Evolutionary conservation across 2,888 invertebrate species (phyloP), one percentile per base, ranked within the genome.

Genomic region (Cremastinae sp.): DNA sequence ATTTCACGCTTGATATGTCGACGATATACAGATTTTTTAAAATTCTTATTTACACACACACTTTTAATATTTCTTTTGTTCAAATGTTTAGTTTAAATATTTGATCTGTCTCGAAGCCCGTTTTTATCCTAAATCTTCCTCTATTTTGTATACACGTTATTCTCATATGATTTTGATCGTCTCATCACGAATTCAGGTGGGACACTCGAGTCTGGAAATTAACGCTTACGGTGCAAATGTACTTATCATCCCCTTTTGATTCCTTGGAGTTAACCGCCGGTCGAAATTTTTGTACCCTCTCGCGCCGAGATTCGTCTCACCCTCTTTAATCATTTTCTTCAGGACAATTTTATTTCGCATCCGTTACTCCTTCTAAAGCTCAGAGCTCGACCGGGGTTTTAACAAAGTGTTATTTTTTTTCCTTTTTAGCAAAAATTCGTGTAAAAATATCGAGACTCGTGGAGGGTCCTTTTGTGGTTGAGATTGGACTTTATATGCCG

Each of bases 381-480:
- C 2, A 2, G 2, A 28, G 5, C 28, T 28, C 28, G 2, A 28
- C 5, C 28, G 56, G 39, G 51, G 35, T 45, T 10, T 12, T 22
- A 12, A 41, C 41, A 12, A 10, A 9, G 10, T 28, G 2, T 28
- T 59, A 14, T 28, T 41, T 28, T 37, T 37, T 10, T 49, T 22
- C 45, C 28, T 72, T 35, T 69, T 72, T 71, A 71, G 71, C 70
- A 64, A 72, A 74, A 73, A 22, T 74, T 39, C 12, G 75, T 81
- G 81, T 78, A 83, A 82, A 84, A 83, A 80, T 81, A 82, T 78
- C 51, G 71, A 76, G 72, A 73, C 53, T 70, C 66, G 28, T 71
- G 10, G 53, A 74, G 69, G 56, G 43, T 43, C 14, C 28, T n/a
- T 18, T 49, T 49, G 8, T 49, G 18, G 4, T 49, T 9, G 35